Conservation (phyloP, 2,113 vertebrate genomes). For the Actinemys pallida region DNA sequence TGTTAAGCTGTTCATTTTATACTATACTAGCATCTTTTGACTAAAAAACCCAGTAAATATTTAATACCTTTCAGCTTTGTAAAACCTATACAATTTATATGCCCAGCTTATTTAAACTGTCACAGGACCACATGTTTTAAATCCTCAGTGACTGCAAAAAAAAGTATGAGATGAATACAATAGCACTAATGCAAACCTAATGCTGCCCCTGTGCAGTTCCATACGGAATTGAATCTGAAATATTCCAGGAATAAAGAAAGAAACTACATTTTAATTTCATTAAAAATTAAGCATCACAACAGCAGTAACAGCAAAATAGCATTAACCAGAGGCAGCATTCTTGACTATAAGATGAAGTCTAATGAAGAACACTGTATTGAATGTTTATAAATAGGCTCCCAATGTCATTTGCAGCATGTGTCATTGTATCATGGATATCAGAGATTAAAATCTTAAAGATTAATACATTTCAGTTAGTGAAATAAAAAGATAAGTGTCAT, state of each 20-base stretch:
- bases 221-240: conserved; percentile 58
- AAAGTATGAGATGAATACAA: conserved; percentile 18
- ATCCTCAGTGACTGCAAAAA: neutral
- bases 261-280: conserved; percentile 59
- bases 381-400: conserved; percentile 25
- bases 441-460: conserved; percentile 34
- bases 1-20: conserved; percentile 16
- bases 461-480: conserved; percentile 34
- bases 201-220: conserved; percentile 29
- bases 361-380: conserved; percentile 53
- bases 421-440: conserved; percentile 44
- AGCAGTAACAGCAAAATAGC: conserved; percentile 64
- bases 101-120: conserved; percentile 14
- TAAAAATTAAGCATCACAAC: conserved; percentile 66
- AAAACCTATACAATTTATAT: conserved; percentile 31
- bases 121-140: conserved; percentile 6
- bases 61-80: conserved; percentile 48
- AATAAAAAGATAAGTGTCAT: conserved; percentile 36
- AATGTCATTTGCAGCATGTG: conserved; percentile 39
- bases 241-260: conserved; percentile 43
- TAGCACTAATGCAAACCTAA: conserved; percentile 54
- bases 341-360: conserved; percentile 28
- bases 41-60: conserved; percentile 62
- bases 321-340: conserved; percentile 57
- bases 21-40: conserved; percentile 26